Evolutionary conservation across 2,888 invertebrate species (phyloP).

Genomic region (Drosophila percnosoma): DNA sequence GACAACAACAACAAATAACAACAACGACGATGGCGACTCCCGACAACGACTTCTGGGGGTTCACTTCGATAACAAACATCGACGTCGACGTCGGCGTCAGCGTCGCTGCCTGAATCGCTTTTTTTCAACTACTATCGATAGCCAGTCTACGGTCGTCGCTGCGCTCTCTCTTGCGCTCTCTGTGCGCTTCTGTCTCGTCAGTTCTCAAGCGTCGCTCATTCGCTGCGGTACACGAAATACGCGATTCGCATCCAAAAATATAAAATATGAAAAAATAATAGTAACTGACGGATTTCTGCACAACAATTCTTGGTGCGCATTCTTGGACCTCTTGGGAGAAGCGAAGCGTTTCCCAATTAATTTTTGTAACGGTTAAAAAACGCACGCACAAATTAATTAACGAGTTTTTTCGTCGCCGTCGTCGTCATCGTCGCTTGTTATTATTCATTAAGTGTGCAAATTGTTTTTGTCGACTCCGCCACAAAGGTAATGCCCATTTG

Average conservation of each 20-base stretch:
- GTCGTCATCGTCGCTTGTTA: constrained; percentile 23
- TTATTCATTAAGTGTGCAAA: constrained; percentile 68
- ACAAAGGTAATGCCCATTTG: constrained; percentile 68
- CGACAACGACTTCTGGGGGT: constrained; percentile 43
- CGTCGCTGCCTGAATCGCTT: not conserved
- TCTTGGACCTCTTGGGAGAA: constrained; percentile 5
- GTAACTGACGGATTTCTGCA: not conserved
- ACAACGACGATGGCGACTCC: constrained; percentile 20
- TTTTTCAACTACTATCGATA: constrained; percentile 69
- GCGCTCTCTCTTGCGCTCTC: constrained; percentile 34
- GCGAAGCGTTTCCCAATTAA: constrained; percentile 49
- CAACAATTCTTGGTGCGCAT: constrained; percentile 32
- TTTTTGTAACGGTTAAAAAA: constrained; percentile 37
- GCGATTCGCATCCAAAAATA: constrained; percentile 8
- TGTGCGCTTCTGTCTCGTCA: constrained; percentile 23
- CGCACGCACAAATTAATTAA: constrained; percentile 38
- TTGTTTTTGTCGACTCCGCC: constrained; percentile 54
- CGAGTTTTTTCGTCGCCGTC: constrained; percentile 2
- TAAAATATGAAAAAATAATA: not conserved
- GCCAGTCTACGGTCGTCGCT: constrained; percentile 41
- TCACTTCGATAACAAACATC: constrained; percentile 63
- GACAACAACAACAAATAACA: constrained; percentile 30
- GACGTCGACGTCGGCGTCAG: constrained; percentile 1
- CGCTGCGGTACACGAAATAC: constrained; percentile 52
- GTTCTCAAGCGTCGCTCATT: constrained; percentile 68